phyloP scores from a whole-genome alignment of 2,888 invertebrate genomes.

The Heliconius cydno region DNA sequence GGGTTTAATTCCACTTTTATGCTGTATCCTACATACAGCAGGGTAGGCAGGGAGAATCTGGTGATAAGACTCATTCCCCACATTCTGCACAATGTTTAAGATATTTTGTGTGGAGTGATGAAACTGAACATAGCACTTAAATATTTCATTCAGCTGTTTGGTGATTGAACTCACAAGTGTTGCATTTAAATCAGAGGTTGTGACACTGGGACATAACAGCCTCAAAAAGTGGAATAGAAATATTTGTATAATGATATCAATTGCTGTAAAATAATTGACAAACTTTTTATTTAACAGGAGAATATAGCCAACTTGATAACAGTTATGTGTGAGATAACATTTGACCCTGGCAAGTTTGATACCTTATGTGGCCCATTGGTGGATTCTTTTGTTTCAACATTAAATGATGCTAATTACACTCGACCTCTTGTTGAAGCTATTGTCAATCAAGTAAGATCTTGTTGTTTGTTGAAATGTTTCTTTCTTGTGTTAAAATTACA shows the following conservation, averaged over 20 bases:
- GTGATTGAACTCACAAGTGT: too few species aligned
- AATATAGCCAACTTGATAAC: slow-evolving; percentile 85
- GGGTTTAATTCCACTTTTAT: not conserved
- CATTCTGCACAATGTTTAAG: not conserved
- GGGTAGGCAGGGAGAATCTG: not conserved
- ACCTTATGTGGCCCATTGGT: slow-evolving; percentile 87
- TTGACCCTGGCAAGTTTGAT: slow-evolving; percentile 91
- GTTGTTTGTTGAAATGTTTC: not conserved
- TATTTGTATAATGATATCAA: not conserved
- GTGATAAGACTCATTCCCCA: not conserved
- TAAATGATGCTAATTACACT: slow-evolving; percentile 85
- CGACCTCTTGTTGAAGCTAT: slow-evolving; percentile 86
- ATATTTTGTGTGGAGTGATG: too few species aligned
- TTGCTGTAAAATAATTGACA: not conserved
- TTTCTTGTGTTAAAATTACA: not conserved
- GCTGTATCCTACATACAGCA: not conserved
- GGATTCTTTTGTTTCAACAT: slow-evolving; percentile 86
- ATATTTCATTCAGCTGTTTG: too few species aligned
- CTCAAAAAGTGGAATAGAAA: not conserved
- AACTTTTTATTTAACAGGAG: slow-evolving; percentile 61
- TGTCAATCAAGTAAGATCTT: slow-evolving; percentile 82
- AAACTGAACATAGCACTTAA: too few species aligned
- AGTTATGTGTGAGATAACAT: slow-evolving; percentile 89
- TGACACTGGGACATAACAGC: not conserved
- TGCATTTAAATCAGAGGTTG: not conserved